A percentile compares a stretch with the other conserved stretches of the same genome.
Evolutionary conservation across 2,113 vertebrate genomes (phyloP).

Genomic region (Solenodon paradoxus): DNA sequence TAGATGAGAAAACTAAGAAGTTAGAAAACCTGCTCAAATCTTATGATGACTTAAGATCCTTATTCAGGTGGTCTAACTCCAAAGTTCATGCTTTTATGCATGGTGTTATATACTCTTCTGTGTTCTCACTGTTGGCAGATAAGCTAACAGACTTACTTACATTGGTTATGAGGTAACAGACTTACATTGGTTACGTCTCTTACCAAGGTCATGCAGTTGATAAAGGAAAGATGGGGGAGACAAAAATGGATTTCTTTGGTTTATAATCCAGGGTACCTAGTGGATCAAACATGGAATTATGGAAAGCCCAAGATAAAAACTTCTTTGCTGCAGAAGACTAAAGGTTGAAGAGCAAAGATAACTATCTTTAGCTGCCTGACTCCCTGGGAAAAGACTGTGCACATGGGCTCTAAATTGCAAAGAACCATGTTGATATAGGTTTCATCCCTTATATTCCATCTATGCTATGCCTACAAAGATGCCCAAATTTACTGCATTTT

Average conservation of each 20-base stretch:
- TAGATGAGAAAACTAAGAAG: background rate
- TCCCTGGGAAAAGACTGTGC: background rate
- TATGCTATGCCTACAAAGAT: background rate
- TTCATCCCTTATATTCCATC: background rate
- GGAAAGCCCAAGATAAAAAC: background rate
- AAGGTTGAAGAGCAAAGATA: background rate
- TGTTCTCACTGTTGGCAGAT: background rate
- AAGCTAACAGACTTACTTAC: background rate
- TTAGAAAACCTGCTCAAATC: background rate
- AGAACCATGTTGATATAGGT: too few species aligned
- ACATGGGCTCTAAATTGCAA: background rate
- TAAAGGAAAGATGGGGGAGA: background rate
- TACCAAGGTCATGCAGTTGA: background rate
- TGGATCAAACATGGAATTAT: background rate
- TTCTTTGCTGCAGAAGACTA: background rate
- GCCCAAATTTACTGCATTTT: background rate
- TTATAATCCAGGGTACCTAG: background rate
- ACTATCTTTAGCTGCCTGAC: background rate
- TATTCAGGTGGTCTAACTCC: background rate
- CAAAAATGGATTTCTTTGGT: background rate
- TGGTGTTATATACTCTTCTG: background rate
- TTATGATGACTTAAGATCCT: background rate
- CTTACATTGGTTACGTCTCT: background rate
- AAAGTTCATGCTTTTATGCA: background rate
- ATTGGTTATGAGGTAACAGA: background rate